A percentile compares a stretch with the other conserved stretches of the same genome.
These are phyloP conservation scores for Marmota flaviventris DNA, from an alignment of 2,113 vertebrate species.

Conservation along the genomic window DNA sequence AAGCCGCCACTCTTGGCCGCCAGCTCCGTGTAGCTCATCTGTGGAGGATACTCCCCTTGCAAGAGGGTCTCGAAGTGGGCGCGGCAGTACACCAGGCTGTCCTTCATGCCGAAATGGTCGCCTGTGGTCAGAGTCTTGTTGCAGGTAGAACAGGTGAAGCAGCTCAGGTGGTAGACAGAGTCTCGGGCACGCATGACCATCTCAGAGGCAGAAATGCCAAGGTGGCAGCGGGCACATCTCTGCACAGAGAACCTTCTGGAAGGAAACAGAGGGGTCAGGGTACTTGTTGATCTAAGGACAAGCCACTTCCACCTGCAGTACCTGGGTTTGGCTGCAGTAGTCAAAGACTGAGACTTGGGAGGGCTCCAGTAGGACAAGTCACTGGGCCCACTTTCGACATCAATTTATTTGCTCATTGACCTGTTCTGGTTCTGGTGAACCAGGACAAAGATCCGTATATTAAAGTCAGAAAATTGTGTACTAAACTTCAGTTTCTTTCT, in stretches of 20 bases:
- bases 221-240: conserved; percentile 99
- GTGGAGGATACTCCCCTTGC: conserved; percentile 96
- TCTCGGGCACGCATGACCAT: conserved; percentile 99
- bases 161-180: conserved; percentile 99
- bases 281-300: not conserved
- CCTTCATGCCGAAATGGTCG: conserved; percentile 99
- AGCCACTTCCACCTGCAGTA: not conserved
- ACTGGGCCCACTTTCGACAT: not conserved
- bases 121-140: conserved; percentile 99
- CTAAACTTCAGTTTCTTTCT: not conserved
- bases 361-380: rapidly evolving
- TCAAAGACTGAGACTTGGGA: not conserved
- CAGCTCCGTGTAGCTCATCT: conserved; percentile 98
- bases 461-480: not conserved
- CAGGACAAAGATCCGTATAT: not conserved
- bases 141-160: conserved; percentile 99
- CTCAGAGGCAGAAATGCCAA: conserved; percentile 99
- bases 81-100: conserved; percentile 98
- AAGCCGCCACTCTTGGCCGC: conserved; percentile 96
- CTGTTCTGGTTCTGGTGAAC: not conserved
- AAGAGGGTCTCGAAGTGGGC: conserved; percentile 98
- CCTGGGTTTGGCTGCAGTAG: not conserved
- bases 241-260: conserved; percentile 99
- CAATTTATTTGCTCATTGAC: not conserved
- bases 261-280: conserved; percentile 85